phyloP scores from a whole-genome alignment of 2,797 vertebrate genomes.

The Rhabdophis nuchalis region DNA sequence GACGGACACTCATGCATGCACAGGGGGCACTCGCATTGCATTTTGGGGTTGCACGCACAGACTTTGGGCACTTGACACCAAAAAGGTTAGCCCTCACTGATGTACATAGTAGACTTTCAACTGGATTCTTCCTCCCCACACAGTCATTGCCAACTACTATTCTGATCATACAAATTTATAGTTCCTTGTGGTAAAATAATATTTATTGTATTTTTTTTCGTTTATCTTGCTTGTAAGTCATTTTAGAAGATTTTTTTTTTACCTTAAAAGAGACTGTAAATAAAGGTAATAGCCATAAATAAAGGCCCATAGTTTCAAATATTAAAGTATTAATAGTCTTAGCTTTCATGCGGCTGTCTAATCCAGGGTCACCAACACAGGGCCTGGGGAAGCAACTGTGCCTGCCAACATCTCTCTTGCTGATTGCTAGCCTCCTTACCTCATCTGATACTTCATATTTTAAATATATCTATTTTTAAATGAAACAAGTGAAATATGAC shows the following conservation, averaged over 20 bases:
- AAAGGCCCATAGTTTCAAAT: background rate
- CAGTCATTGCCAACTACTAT: background rate
- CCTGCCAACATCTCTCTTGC: background rate
- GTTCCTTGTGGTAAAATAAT: background rate
- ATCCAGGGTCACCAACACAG: background rate
- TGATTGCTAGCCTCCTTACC: background rate
- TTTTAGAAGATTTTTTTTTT: background rate
- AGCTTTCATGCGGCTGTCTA: background rate
- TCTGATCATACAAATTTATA: background rate
- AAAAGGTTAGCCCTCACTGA: too few relatives aligned
- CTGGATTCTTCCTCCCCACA: background rate
- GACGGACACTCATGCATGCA: too few relatives aligned
- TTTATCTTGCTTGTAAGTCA: background rate
- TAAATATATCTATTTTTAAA: background rate
- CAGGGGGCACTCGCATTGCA: too few relatives aligned
- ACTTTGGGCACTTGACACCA: too few relatives aligned
- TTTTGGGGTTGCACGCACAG: too few relatives aligned
- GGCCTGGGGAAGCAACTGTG: background rate
- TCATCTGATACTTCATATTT: background rate
- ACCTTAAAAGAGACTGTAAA: background rate
- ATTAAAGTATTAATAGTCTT: background rate
- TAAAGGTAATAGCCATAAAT: background rate
- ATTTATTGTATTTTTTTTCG: background rate
- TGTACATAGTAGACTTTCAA: background rate
- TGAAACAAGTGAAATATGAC: background rate